Percentiles rank a stretch among this genome's conserved stretches.
Conservation (phyloP, 1,140 invertebrate genomes). For the Brachionus calyciflorus region DNA sequence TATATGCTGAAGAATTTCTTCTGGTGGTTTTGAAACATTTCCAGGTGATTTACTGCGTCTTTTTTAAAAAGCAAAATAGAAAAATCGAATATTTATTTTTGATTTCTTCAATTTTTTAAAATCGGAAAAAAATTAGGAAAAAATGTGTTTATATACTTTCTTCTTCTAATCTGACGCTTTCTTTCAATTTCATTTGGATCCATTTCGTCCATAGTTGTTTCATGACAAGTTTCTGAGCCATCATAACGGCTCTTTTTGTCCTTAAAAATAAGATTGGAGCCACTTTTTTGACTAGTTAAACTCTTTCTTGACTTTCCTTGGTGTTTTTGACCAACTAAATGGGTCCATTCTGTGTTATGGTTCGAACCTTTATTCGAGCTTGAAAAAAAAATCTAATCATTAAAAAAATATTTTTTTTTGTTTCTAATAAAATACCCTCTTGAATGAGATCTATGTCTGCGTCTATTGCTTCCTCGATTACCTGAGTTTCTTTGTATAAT, state of each 20-base stretch:
- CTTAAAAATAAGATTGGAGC: conserved; percentile 9
- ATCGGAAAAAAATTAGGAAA: not conserved
- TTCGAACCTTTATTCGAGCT: not conserved
- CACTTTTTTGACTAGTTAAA: conserved; percentile 36
- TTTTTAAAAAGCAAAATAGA: not conserved
- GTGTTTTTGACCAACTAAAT: not conserved
- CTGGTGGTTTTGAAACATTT: conserved; percentile 34
- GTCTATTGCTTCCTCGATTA: not conserved
- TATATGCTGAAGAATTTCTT: conserved; percentile 46
- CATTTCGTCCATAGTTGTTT: conserved; percentile 24
- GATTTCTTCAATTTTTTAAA: not conserved
- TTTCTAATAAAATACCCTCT: not conserved
- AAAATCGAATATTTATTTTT: not conserved
- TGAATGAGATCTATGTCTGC: conserved; percentile 6
- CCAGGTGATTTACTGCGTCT: conserved; percentile 45
- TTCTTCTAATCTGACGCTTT: conserved; percentile 40
- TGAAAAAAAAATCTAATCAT: not conserved
- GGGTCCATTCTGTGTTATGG: not conserved
- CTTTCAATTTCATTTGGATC: conserved; percentile 10
- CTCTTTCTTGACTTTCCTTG: conserved; percentile 23
- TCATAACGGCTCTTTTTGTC: conserved; percentile 22
- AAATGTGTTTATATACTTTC: not conserved
- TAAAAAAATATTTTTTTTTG: too few species aligned
- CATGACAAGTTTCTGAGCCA: conserved; percentile 37
- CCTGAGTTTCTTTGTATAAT: not conserved